These are phyloP conservation scores for Metalampra italica DNA, from an alignment of 2,888 invertebrate genomes.

Conservation along the genomic window DNA sequence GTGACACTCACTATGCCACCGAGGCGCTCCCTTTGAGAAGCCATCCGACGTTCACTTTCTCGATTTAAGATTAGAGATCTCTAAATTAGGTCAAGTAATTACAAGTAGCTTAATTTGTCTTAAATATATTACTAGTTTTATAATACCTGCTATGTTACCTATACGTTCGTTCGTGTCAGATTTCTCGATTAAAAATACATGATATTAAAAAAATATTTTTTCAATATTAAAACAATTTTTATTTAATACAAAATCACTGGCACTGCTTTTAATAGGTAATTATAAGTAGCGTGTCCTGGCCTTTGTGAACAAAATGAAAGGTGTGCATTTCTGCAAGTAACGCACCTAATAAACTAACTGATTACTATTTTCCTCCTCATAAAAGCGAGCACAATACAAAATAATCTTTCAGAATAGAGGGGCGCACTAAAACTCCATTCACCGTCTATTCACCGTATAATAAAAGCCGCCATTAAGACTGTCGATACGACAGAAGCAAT, in stretches of 20 bases:
- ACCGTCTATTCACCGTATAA: constrained; percentile 19
- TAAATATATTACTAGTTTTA: too few species aligned
- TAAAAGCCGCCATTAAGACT: constrained; percentile 61
- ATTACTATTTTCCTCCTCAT: constrained; percentile 67
- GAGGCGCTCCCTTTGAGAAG: too few species aligned
- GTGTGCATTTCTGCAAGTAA: constrained; percentile 63
- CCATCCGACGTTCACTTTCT: too few species aligned
- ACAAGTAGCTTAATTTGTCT: too few species aligned
- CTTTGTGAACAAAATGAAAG: constrained; percentile 34
- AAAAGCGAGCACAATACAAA: constrained; percentile 64
- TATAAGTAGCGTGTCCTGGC: constrained; percentile 17
- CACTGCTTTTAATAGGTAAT: constrained; percentile 22
- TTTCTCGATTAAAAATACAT: not conserved
- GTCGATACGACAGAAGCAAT: constrained; percentile 72
- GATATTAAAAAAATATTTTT: too few species aligned
- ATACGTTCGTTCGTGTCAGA: too few species aligned
- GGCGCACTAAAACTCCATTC: constrained; percentile 41
- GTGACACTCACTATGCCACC: too few species aligned
- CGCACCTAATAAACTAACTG: constrained; percentile 68
- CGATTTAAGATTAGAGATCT: too few species aligned
- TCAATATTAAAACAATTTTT: too few species aligned
- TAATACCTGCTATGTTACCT: too few species aligned
- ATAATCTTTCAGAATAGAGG: constrained; percentile 65
- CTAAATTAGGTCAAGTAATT: too few species aligned
- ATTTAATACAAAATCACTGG: not conserved